Conservation (phyloP, 2,113 vertebrate genomes). For the Psilopogon haemacephalus region DNA sequence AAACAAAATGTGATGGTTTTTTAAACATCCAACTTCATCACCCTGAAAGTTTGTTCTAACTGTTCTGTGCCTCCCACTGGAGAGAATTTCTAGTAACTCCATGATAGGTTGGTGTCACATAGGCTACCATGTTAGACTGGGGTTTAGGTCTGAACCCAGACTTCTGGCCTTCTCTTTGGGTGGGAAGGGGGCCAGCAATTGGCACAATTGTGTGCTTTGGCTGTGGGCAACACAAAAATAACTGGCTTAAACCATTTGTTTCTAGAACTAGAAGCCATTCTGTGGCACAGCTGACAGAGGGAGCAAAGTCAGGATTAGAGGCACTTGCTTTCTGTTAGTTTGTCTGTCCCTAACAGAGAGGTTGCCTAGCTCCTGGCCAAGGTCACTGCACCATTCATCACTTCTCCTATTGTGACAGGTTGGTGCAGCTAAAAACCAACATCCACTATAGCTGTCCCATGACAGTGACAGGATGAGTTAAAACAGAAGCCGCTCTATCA, state of each 20-base stretch:
- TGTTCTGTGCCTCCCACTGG: not conserved
- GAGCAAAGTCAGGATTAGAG: not conserved
- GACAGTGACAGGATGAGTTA: not conserved
- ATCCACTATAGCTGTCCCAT: not conserved
- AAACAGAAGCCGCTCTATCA: not conserved
- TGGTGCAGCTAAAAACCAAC: not conserved
- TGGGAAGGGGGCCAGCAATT: not conserved
- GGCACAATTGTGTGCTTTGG: not conserved
- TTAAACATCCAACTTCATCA: constrained; percentile 30
- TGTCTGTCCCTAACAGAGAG: not conserved
- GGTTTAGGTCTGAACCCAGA: not conserved
- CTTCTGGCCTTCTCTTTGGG: not conserved
- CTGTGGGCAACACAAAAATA: not conserved
- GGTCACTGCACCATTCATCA: not conserved
- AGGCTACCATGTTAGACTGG: not conserved
- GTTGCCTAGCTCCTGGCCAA: not conserved
- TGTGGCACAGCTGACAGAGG: not conserved
- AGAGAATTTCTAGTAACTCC: not conserved
- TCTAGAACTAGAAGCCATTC: not conserved
- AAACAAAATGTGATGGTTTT: constrained; percentile 54
- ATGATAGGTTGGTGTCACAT: not conserved
- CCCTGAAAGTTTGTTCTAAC: constrained; percentile 23
- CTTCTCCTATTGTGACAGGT: not conserved
- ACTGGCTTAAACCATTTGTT: not conserved
- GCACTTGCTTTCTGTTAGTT: not conserved